These are phyloP conservation scores for Schizotus pectinicornis DNA, from an alignment of 2,888 invertebrate species.

Conservation along the genomic window DNA sequence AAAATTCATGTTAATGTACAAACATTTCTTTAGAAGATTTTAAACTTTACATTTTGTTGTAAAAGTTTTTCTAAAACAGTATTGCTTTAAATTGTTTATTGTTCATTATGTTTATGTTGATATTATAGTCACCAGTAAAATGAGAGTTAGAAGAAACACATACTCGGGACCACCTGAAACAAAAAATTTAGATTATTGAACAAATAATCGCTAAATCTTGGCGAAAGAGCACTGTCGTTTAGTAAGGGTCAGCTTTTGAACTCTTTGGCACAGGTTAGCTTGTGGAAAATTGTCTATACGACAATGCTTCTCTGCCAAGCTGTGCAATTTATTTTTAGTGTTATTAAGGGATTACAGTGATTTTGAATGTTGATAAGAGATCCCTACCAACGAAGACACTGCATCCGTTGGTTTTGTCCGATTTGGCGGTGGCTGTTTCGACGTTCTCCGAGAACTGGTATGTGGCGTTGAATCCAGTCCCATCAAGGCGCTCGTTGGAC, in stretches of 20 bases:
- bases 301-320: too few relatives aligned
- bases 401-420: constrained; percentile 15
- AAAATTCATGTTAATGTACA: constrained; percentile 9
- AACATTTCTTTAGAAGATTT: constrained; percentile 8
- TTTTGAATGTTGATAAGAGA: too few relatives aligned
- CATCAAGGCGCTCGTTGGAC: constrained; percentile 93
- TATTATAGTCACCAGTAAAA: constrained; percentile 12
- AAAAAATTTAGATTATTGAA: not conserved
- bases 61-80: constrained; percentile 19
- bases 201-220: not conserved
- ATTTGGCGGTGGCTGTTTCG: constrained; percentile 62
- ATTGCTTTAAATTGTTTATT: constrained; percentile 24
- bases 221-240: not conserved
- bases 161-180: constrained; percentile 3
- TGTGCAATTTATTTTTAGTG: too few relatives aligned
- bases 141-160: constrained; percentile 13
- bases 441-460: constrained; percentile 83
- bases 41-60: constrained; percentile 17
- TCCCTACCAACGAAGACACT: not conserved
- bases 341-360: too few relatives aligned
- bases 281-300: too few relatives aligned
- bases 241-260: not conserved
- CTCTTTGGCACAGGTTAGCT: too few relatives aligned
- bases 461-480: constrained; percentile 91
- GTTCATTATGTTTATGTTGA: constrained; percentile 13